phyloP scores from a whole-genome alignment of 2,113 vertebrate species.

The Galbula dea region DNA sequence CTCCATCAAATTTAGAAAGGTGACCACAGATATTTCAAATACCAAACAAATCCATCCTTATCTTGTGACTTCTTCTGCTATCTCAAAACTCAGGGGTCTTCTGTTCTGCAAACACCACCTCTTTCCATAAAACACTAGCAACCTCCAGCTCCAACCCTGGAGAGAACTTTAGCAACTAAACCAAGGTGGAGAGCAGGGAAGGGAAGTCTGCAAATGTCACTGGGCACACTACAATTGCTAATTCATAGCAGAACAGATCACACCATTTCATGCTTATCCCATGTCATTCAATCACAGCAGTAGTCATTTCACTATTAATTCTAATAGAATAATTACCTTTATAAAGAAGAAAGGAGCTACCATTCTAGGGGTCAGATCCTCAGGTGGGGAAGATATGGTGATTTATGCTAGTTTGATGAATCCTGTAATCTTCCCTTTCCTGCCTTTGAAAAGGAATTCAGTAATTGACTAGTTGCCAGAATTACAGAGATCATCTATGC shows the following conservation, averaged over 20 bases:
- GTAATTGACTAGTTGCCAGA: slow-evolving; percentile 15
- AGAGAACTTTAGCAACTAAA: neutral
- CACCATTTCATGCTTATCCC: slow-evolving; percentile 46
- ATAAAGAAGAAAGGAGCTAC: slow-evolving; percentile 31
- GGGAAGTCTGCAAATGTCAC: slow-evolving; percentile 9
- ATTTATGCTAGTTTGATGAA: slow-evolving; percentile 22
- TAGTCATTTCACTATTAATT: slow-evolving; percentile 40
- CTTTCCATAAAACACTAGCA: neutral
- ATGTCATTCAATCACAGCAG: slow-evolving; percentile 50
- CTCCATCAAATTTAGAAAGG: neutral
- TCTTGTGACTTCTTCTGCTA: neutral
- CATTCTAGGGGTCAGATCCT: slow-evolving; percentile 32
- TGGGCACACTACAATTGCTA: neutral
- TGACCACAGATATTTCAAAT: neutral
- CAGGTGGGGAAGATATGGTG: slow-evolving; percentile 40
- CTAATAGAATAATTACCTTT: slow-evolving; percentile 62
- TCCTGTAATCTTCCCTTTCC: neutral
- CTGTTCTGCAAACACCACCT: neutral
- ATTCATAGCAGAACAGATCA: slow-evolving; percentile 42
- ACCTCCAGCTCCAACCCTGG: neutral
- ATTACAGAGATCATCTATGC: neutral
- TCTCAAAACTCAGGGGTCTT: neutral
- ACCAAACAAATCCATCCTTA: neutral
- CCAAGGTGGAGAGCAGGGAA: neutral
- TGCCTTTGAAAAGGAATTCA: slow-evolving; percentile 1